Evolutionary conservation across 2,888 invertebrate species (phyloP).

Genomic region (Megaustenia siamemsis): DNA sequence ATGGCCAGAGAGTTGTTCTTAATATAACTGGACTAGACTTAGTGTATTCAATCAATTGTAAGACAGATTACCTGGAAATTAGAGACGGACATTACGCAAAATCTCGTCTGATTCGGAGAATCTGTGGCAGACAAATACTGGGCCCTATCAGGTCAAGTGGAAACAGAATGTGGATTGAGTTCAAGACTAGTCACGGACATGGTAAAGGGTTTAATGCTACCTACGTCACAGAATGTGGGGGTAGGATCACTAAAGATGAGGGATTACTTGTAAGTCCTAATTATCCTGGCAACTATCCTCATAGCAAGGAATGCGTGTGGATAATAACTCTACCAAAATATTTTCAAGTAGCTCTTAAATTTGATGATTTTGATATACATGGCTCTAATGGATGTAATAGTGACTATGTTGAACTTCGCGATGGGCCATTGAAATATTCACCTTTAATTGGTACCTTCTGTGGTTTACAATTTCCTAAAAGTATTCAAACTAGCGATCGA

Average conservation of each 20-base stretch:
- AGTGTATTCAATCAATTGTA: conserved; percentile 91
- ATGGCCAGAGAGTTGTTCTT: conserved; percentile 95
- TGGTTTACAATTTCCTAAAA: conserved; percentile 94
- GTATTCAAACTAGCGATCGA: conserved; percentile 93
- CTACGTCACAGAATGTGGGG: conserved; percentile 98
- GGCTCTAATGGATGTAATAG: conserved; percentile 98
- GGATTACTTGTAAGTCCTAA: conserved; percentile 92
- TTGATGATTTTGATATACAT: conserved; percentile 97
- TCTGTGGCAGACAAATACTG: conserved; percentile 89
- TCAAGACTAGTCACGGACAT: conserved; percentile 87
- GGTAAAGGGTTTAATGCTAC: conserved; percentile 92
- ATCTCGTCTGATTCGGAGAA: conserved; percentile 91
- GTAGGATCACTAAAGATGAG: conserved; percentile 89
- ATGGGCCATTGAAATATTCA: conserved; percentile 96
- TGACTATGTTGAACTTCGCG: conserved; percentile 95
- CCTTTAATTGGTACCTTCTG: conserved; percentile 93
- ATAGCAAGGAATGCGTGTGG: conserved; percentile 98
- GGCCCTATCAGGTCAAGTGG: conserved; percentile 92
- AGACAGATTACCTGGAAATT: conserved; percentile 93
- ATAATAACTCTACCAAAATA: conserved; percentile 93
- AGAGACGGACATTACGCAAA: conserved; percentile 97
- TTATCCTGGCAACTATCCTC: conserved; percentile 97
- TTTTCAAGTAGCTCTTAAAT: conserved; percentile 92
- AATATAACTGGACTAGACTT: conserved; percentile 95
- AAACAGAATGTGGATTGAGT: conserved; percentile 93